These are phyloP conservation scores for Stictocephala bisonia DNA, from an alignment of 2,888 invertebrate genomes.

Conservation along the genomic window DNA sequence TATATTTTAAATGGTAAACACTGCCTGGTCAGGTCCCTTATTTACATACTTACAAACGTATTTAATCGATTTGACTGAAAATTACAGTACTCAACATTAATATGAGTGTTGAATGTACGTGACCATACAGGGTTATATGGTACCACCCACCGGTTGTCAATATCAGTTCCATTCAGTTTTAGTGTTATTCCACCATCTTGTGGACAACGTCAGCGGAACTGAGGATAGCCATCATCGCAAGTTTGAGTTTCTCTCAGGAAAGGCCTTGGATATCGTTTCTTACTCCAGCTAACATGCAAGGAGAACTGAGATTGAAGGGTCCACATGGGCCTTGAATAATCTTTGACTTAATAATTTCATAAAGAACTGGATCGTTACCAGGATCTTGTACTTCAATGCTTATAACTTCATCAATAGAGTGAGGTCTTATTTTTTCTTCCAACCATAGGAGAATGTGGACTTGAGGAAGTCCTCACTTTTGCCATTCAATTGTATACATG, in stretches of 20 bases:
- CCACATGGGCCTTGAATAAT: constrained; percentile 63
- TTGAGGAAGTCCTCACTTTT: too few relatives aligned
- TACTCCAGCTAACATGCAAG: constrained; percentile 62
- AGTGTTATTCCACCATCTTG: not conserved
- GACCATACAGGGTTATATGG: constrained; percentile 47
- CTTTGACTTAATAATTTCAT: constrained; percentile 58
- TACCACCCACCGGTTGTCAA: constrained; percentile 54
- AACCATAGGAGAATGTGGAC: constrained; percentile 50
- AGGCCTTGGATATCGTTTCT: constrained; percentile 55
- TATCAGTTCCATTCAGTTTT: not conserved
- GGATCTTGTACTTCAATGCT: constrained; percentile 61
- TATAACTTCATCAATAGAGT: constrained; percentile 27
- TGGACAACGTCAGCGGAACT: constrained; percentile 55
- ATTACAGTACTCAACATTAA: constrained; percentile 57
- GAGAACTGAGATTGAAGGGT: constrained; percentile 58
- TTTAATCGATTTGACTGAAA: constrained; percentile 57
- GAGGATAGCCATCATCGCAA: constrained; percentile 58
- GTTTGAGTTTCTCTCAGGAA: constrained; percentile 57
- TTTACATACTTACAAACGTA: constrained; percentile 54
- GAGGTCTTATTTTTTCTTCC: not conserved
- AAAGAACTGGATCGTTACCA: constrained; percentile 55
- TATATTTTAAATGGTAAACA: constrained; percentile 20
- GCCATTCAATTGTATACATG: too few relatives aligned
- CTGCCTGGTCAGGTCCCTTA: constrained; percentile 53
- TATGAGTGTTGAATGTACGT: constrained; percentile 44